A percentile compares a stretch with the other conserved stretches of the same genome.
phyloP scores from a whole-genome alignment of 2,113 vertebrate species.

The Lophura nycthemera region DNA sequence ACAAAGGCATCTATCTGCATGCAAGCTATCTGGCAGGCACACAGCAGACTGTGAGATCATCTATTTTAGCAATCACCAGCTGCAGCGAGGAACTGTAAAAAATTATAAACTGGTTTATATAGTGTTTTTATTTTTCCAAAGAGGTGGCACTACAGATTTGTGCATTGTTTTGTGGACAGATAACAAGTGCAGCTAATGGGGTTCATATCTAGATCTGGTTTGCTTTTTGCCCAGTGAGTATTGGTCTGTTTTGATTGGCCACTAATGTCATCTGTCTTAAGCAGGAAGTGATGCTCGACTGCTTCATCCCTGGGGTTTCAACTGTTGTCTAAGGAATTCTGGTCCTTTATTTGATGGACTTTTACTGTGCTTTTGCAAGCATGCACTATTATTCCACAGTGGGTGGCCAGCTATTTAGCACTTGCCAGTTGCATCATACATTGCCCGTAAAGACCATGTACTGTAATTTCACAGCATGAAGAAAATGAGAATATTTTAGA shows the following conservation, averaged over 20 bases:
- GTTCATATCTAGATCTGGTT: background rate
- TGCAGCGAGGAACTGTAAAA: constrained; percentile 76
- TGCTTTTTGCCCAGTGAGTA: background rate
- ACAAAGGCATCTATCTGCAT: constrained; percentile 86
- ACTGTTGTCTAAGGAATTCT: constrained; percentile 70
- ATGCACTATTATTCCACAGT: constrained; percentile 58
- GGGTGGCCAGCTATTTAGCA: constrained; percentile 60
- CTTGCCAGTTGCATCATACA: constrained; percentile 56
- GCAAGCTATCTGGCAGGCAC: constrained; percentile 79
- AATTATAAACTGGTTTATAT: constrained; percentile 82
- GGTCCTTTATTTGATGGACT: constrained; percentile 61
- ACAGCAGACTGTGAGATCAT: constrained; percentile 81
- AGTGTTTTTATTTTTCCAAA: constrained; percentile 64
- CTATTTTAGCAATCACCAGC: constrained; percentile 76
- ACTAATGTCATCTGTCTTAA: constrained; percentile 63
- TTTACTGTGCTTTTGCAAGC: constrained; percentile 62
- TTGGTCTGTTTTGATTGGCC: constrained; percentile 49
- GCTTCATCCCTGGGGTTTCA: constrained; percentile 71
- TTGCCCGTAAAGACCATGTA: constrained; percentile 14
- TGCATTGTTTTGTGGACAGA: constrained; percentile 47
- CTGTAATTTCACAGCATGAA: constrained; percentile 52
- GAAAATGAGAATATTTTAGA: constrained; percentile 44
- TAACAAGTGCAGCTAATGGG: constrained; percentile 55
- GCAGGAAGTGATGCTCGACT: constrained; percentile 78
- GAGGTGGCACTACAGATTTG: constrained; percentile 59